phyloP scores from a whole-genome alignment of 1,140 invertebrate species.

The Hydropsyche tenuis region DNA sequence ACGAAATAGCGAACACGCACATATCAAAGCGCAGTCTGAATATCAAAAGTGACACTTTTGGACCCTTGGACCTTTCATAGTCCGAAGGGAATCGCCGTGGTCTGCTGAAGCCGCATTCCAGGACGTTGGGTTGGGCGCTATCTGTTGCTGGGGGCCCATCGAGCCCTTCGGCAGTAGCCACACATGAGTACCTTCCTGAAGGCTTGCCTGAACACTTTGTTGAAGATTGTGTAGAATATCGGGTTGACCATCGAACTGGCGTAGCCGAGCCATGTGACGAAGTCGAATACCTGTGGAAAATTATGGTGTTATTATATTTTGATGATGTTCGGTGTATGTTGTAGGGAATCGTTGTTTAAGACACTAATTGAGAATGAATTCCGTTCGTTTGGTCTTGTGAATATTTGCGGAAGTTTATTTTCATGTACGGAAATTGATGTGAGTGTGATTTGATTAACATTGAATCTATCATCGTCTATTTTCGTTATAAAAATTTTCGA shows the following conservation, averaged over 20 bases:
- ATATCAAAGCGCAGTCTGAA: no score
- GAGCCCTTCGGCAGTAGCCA: conserved; percentile 67
- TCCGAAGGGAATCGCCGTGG: conserved; percentile 41
- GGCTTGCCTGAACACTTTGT: conserved; percentile 89
- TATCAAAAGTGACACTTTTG: no score
- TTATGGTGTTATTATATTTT: not conserved
- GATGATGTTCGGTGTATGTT: no score
- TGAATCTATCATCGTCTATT: no score
- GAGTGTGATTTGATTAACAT: no score
- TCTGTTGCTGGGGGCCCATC: conserved; percentile 65
- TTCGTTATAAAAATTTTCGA: no score
- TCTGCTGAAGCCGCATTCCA: conserved; percentile 54
- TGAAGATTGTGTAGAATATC: conserved; percentile 94
- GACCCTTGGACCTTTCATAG: conserved; percentile 21
- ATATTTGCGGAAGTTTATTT: no score
- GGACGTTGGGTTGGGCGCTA: conserved; percentile 59
- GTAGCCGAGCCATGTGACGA: conserved; percentile 91
- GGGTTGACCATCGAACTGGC: conserved; percentile 93
- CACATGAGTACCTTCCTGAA: conserved; percentile 90
- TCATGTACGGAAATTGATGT: no score
- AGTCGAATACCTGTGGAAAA: conserved; percentile 70
- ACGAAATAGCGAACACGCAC: no score
- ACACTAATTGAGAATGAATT: no score
- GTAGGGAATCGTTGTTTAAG: no score
- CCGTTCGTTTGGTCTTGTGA: no score